Conservation (phyloP, 1,140 invertebrate genomes). For the Drosophila varians region DNA sequence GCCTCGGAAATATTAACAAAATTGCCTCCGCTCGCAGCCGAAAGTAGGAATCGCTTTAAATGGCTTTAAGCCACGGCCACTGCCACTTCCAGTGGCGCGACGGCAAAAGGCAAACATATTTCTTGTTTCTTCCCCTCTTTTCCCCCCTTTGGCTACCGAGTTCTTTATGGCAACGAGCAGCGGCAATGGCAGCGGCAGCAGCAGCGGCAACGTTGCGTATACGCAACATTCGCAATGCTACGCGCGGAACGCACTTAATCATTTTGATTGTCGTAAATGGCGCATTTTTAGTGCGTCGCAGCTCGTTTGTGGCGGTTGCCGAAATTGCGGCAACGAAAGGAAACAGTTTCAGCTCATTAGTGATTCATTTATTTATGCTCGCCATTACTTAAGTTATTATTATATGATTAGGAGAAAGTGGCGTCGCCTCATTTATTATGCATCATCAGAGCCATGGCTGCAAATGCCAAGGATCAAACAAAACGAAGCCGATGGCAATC, state of each 20-base stretch:
- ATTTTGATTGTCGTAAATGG: slow-evolving; percentile 81
- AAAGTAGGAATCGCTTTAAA: slow-evolving; percentile 57
- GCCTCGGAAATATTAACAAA: slow-evolving; percentile 38
- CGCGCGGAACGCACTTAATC: slow-evolving; percentile 66
- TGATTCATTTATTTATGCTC: slow-evolving; percentile 68
- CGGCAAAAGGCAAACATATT: slow-evolving; percentile 48
- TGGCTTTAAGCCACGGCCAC: slow-evolving; percentile 62
- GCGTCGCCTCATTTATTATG: slow-evolving; percentile 57
- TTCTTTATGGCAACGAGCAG: slow-evolving; percentile 45
- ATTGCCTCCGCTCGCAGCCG: slow-evolving; percentile 23
- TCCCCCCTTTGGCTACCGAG: slow-evolving; percentile 12
- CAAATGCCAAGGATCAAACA: slow-evolving; percentile 23
- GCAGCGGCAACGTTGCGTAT: slow-evolving; percentile 42
- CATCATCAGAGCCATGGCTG: slow-evolving; percentile 20
- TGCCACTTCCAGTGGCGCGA: background rate
- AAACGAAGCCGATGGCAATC: background rate
- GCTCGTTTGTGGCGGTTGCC: slow-evolving; percentile 32
- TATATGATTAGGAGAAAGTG: slow-evolving; percentile 68
- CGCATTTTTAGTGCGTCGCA: slow-evolving; percentile 56
- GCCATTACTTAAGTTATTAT: slow-evolving; percentile 62
- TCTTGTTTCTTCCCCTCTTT: slow-evolving; percentile 38
- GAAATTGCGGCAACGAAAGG: slow-evolving; percentile 22
- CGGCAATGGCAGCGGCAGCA: background rate
- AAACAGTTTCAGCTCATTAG: slow-evolving; percentile 69
- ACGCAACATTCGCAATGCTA: slow-evolving; percentile 45